Evolutionary conservation across 2,113 vertebrate species (phyloP).

Genomic region (Grus americana): DNA sequence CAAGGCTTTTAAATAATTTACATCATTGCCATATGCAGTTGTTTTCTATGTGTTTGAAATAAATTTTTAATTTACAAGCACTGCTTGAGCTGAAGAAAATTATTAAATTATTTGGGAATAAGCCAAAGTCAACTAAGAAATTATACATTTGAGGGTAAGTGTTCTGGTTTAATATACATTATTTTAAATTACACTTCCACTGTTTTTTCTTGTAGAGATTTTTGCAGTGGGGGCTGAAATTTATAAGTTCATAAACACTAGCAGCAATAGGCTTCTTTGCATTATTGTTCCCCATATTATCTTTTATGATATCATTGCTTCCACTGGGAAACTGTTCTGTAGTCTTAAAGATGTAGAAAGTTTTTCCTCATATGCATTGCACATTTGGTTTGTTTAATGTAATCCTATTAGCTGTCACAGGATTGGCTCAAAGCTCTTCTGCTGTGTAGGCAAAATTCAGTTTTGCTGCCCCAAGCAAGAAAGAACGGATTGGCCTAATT

Average conservation of each 20-base stretch:
- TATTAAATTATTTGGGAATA: not conserved
- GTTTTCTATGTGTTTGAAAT: not conserved
- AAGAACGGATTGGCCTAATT: not conserved
- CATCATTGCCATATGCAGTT: not conserved
- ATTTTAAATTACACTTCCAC: not conserved
- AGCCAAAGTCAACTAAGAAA: not conserved
- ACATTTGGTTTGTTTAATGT: not conserved
- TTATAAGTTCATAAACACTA: not conserved
- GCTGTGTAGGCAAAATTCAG: not conserved
- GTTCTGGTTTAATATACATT: not conserved
- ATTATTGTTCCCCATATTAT: not conserved
- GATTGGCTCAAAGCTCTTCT: not conserved
- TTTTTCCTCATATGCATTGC: not conserved
- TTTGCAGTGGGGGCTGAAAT: not conserved
- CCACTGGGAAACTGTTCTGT: not conserved
- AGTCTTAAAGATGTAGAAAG: not conserved
- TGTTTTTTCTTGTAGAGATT: not conserved
- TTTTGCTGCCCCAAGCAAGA: not conserved
- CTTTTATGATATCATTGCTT: not conserved
- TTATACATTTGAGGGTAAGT: not conserved
- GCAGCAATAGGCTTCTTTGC: not conserved
- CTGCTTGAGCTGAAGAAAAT: slow-evolving; percentile 2
- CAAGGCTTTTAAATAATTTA: slow-evolving; percentile 15
- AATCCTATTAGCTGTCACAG: not conserved
- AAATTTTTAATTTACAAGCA: slow-evolving; percentile 7